A percentile compares a stretch with the other conserved stretches of the same genome.
phyloP scores from a whole-genome alignment of 2,113 vertebrate genomes.

The Capreolus pygargus region DNA sequence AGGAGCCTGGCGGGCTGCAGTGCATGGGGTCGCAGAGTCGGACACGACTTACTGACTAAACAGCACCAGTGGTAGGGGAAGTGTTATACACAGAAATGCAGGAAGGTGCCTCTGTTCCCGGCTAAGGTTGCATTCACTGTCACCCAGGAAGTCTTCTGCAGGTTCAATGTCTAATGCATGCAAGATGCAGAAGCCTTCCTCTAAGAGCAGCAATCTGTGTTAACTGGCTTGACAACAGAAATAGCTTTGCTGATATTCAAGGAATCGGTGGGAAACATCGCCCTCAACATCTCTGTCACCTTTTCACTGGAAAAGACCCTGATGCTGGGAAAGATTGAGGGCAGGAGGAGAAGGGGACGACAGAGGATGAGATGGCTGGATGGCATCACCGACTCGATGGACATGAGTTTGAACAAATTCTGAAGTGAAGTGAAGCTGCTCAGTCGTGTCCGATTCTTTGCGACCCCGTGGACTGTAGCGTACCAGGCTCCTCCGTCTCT shows the following conservation, averaged over 20 bases:
- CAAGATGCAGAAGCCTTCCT: not conserved
- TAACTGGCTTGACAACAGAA: not conserved
- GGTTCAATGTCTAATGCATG: not conserved
- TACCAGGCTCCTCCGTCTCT: too few species aligned
- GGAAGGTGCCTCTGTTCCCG: not conserved
- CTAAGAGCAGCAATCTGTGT: rapidly evolving
- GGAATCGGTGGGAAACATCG: not conserved
- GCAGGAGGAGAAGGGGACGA: not conserved
- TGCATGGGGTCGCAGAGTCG: not conserved
- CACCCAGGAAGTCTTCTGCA: not conserved
- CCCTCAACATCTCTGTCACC: not conserved
- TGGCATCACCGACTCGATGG: not conserved
- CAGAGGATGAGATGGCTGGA: not conserved
- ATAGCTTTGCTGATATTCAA: not conserved
- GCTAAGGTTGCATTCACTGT: not conserved
- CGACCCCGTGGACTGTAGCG: too few species aligned
- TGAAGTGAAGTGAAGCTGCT: too few species aligned
- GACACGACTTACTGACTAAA: not conserved
- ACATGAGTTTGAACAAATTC: not conserved
- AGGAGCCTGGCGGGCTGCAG: not conserved
- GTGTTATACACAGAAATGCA: not conserved
- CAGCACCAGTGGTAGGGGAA: rapidly evolving
- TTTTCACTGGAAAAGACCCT: not conserved
- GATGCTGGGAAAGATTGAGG: not conserved
- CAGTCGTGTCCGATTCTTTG: too few species aligned